These are phyloP conservation scores for Tetrapedia diversipes DNA, from an alignment of 2,888 invertebrate genomes.

Conservation along the genomic window DNA sequence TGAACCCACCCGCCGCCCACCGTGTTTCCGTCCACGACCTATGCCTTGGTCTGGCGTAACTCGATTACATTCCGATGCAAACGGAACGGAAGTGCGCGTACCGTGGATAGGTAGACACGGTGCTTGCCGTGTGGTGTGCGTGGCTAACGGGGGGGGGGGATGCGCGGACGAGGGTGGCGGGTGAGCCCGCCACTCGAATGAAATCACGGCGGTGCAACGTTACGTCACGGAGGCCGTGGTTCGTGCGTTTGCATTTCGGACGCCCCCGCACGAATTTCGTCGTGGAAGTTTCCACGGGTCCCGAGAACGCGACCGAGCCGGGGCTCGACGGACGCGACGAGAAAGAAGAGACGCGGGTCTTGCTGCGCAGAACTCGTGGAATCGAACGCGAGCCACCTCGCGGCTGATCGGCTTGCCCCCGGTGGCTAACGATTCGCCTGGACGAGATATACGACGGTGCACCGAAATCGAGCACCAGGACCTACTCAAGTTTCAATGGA, in stretches of 20 bases:
- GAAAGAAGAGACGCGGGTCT: neutral
- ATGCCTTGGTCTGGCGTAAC: slow-evolving; percentile 29
- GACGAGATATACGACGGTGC: neutral
- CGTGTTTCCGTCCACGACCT: slow-evolving; percentile 41
- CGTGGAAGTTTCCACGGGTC: slow-evolving; percentile 42
- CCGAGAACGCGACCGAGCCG: neutral
- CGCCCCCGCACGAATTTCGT: slow-evolving; percentile 23
- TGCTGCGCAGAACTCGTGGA: slow-evolving; percentile 36
- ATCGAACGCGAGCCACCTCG: too few relatives aligned
- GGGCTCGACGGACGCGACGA: neutral
- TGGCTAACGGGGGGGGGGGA: slow-evolving; percentile 9
- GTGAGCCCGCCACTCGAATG: slow-evolving; percentile 17
- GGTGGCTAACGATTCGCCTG: slow-evolving; percentile 17
- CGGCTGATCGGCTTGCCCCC: too few relatives aligned
- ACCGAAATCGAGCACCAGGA: slow-evolving; percentile 38
- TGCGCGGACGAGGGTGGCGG: slow-evolving; percentile 19
- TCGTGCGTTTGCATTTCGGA: slow-evolving; percentile 27
- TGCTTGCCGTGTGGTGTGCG: too few relatives aligned
- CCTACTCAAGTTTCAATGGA: slow-evolving; percentile 67
- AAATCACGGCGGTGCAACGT: slow-evolving; percentile 30
- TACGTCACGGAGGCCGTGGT: slow-evolving; percentile 37
- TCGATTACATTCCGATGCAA: slow-evolving; percentile 46
- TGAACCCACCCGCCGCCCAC: slow-evolving; percentile 27
- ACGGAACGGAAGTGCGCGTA: slow-evolving; percentile 28
- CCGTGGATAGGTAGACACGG: slow-evolving; percentile 9